Conservation (phyloP, 2,797 vertebrate genomes). For the Perodicticus potto region DNA sequence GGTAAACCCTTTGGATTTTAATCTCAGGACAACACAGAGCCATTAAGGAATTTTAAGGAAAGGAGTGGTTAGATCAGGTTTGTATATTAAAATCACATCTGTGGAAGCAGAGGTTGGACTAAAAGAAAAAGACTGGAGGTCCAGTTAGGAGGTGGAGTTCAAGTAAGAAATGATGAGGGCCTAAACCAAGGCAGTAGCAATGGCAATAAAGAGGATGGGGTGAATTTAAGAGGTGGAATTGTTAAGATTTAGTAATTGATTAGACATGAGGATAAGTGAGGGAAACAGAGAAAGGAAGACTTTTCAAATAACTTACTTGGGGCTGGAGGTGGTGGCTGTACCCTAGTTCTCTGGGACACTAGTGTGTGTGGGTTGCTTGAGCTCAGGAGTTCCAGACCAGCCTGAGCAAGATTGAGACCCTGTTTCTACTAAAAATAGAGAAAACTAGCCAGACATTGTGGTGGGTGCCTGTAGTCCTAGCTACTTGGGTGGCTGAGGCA, state of each 20-base stretch:
- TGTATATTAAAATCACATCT: slow-evolving; percentile 23
- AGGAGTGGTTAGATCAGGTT: background rate
- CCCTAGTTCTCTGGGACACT: no score
- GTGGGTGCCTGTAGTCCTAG: no score
- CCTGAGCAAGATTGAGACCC: no score
- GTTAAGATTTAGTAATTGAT: background rate
- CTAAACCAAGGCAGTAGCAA: background rate
- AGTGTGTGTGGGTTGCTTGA: no score
- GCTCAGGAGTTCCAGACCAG: no score
- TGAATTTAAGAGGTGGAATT: background rate
- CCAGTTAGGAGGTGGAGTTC: background rate
- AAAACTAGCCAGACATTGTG: no score
- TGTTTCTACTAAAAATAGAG: no score
- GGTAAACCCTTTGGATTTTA: slow-evolving; percentile 32
- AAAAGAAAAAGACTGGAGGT: background rate
- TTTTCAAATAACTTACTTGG: no score
- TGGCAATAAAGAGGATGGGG: background rate
- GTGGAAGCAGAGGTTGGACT: background rate
- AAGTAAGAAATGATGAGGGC: background rate
- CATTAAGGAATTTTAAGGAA: slow-evolving; percentile 34
- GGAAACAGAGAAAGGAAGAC: background rate
- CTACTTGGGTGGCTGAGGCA: no score
- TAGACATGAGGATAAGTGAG: background rate
- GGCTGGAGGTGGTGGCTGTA: no score
- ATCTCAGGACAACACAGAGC: background rate